A percentile compares a stretch with the other conserved stretches of the same genome.
These are phyloP conservation scores for Luffia ferchaultella DNA, from an alignment of 2,888 invertebrate genomes.

Conservation along the genomic window DNA sequence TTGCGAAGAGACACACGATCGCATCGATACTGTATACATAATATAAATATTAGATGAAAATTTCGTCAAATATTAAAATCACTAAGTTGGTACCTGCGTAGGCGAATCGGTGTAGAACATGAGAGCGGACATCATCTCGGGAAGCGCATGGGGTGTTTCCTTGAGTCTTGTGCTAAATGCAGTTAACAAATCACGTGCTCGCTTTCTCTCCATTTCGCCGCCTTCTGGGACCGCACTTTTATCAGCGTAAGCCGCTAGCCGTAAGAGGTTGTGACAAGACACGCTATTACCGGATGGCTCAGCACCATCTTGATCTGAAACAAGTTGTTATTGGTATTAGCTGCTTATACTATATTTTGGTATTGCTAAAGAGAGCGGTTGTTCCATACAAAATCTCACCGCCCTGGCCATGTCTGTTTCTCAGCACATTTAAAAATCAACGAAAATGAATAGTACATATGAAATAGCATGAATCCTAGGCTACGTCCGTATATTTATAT, in stretches of 20 bases:
- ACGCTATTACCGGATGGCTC: constrained; percentile 95
- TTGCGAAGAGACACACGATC: too few species aligned
- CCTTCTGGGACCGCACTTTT: constrained; percentile 44
- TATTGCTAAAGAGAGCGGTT: too few species aligned
- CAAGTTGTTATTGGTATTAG: too few species aligned
- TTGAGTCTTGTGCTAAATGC: constrained; percentile 69
- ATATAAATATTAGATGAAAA: not conserved
- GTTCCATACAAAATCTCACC: too few species aligned
- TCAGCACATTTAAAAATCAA: too few species aligned
- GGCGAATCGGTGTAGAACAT: constrained; percentile 74
- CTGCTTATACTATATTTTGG: too few species aligned
- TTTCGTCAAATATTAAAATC: not conserved
- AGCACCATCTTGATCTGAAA: constrained; percentile 90
- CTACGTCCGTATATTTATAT: too few species aligned
- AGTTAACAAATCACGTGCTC: constrained; percentile 68
- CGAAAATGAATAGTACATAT: too few species aligned
- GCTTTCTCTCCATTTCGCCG: constrained; percentile 46
- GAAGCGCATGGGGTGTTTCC: constrained; percentile 73
- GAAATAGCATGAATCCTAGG: too few species aligned
- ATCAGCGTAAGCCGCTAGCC: constrained; percentile 76
- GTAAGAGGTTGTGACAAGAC: constrained; percentile 80
- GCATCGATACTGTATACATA: too few species aligned
- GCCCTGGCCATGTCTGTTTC: too few species aligned
- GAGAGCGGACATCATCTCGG: constrained; percentile 79
- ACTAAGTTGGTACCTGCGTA: constrained; percentile 69